Percentiles rank a stretch among this genome's conserved stretches.
phyloP scores from a whole-genome alignment of 1,140 invertebrate species.

The Lordiphosa clarofinis region DNA sequence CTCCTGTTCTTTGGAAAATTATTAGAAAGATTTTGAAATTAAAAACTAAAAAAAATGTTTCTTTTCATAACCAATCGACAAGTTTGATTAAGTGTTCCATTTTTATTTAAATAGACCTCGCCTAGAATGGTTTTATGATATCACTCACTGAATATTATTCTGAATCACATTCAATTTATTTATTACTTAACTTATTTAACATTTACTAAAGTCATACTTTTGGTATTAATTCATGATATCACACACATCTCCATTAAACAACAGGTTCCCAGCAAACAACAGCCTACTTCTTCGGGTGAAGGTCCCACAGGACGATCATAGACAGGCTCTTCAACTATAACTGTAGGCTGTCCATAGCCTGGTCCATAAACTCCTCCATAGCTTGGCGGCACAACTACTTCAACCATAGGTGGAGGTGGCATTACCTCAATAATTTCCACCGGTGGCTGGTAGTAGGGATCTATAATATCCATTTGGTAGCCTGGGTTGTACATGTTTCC shows the following conservation, averaged over 20 bases:
- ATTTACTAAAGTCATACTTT: not conserved
- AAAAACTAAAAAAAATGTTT: too few species aligned
- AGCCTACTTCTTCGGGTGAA: slow-evolving; percentile 44
- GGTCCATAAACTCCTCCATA: slow-evolving; percentile 14
- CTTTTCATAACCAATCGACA: too few species aligned
- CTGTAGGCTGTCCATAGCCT: slow-evolving; percentile 18
- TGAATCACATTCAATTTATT: too few species aligned
- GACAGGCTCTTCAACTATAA: slow-evolving; percentile 40
- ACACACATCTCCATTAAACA: slow-evolving; percentile 61
- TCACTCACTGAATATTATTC: too few species aligned
- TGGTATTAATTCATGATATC: slow-evolving; percentile 26
- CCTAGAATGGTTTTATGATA: too few species aligned
- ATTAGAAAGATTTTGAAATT: too few species aligned
- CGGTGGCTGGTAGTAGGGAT: slow-evolving; percentile 53
- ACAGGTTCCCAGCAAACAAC: slow-evolving; percentile 52
- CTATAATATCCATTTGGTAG: slow-evolving; percentile 59
- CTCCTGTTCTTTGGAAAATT: too few species aligned
- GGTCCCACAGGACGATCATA: slow-evolving; percentile 40
- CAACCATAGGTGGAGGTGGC: slow-evolving; percentile 27
- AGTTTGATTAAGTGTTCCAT: too few species aligned
- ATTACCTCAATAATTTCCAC: slow-evolving; percentile 40
- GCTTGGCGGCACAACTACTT: slow-evolving; percentile 35
- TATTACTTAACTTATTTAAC: slow-evolving; percentile 1
- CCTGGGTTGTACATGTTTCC: slow-evolving; percentile 56
- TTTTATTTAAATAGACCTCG: too few species aligned